Percentiles rank a stretch among this genome's conserved stretches.
Conservation (phyloP, 30 jellyfish, hydroid and myxozoan species). For the Catostylus mosaicus region DNA sequence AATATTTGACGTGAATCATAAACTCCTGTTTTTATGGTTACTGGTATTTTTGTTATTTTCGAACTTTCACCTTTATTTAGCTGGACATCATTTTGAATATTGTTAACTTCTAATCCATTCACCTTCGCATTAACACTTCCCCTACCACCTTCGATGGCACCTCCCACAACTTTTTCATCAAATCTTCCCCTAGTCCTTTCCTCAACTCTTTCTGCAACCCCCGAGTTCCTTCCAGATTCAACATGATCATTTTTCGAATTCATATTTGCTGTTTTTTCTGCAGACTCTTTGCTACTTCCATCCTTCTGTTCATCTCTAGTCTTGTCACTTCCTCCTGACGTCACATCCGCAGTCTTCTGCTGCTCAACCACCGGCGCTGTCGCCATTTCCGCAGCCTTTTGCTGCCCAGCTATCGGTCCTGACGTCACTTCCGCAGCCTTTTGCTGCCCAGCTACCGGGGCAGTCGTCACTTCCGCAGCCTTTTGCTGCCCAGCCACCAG, state of each 20-base stretch:
- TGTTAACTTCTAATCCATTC: background rate
- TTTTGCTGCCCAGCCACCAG: too few species aligned
- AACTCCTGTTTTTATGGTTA: slow-evolving; percentile 35
- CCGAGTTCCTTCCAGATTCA: background rate
- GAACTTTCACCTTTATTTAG: background rate
- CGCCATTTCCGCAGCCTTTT: too few species aligned
- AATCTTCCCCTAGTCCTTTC: too few species aligned
- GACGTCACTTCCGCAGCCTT: too few species aligned
- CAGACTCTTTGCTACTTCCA: background rate
- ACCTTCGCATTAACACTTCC: background rate
- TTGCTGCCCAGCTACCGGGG: too few species aligned
- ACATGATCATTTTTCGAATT: background rate
- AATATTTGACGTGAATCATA: slow-evolving; percentile 40
- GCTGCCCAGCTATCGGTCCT: too few species aligned
- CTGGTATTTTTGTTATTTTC: slow-evolving; percentile 25
- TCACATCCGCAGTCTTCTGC: too few species aligned
- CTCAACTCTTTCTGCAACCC: too few species aligned
- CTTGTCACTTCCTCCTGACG: too few species aligned
- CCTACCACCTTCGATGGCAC: background rate
- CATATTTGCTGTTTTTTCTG: background rate
- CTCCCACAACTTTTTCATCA: background rate
- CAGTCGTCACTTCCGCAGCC: too few species aligned
- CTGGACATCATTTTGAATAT: background rate
- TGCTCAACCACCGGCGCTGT: too few species aligned
- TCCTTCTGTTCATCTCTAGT: background rate